Conservation (phyloP, 2,113 vertebrate species). For the Microcebus tavaratra region DNA sequence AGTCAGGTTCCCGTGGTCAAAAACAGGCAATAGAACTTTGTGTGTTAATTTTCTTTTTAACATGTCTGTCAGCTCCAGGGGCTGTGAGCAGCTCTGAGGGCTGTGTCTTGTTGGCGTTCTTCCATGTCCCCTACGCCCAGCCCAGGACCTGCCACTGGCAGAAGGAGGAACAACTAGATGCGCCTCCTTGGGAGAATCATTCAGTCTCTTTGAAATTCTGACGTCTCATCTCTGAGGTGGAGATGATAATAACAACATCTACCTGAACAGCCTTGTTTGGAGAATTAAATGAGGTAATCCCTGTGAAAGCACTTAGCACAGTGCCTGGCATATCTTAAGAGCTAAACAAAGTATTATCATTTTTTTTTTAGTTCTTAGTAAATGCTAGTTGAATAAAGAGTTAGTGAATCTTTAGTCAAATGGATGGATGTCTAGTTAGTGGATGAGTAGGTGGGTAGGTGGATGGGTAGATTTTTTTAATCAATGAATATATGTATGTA, state of each 20-base stretch:
- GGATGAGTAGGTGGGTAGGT: background rate
- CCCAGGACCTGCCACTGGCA: background rate
- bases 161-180: no score
- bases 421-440: background rate
- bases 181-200: background rate
- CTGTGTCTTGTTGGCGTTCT: background rate
- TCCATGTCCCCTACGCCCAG: no score
- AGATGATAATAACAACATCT: background rate
- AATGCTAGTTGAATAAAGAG: background rate
- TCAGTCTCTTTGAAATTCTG: background rate
- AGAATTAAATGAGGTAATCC: background rate
- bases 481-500: background rate
- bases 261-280: background rate
- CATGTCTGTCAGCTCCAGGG: background rate
- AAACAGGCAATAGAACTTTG: background rate
- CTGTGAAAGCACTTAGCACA: background rate
- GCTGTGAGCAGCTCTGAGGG: background rate
- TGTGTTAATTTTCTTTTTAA: background rate
- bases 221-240: background rate
- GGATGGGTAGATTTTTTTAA: background rate
- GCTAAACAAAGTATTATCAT: background rate
- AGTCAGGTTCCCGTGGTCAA: background rate
- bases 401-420: background rate
- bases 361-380: conserved; percentile 1
- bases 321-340: background rate